These are phyloP conservation scores for Ridgeia piscesae DNA, from an alignment of 1,140 invertebrate species.

Conservation along the genomic window DNA sequence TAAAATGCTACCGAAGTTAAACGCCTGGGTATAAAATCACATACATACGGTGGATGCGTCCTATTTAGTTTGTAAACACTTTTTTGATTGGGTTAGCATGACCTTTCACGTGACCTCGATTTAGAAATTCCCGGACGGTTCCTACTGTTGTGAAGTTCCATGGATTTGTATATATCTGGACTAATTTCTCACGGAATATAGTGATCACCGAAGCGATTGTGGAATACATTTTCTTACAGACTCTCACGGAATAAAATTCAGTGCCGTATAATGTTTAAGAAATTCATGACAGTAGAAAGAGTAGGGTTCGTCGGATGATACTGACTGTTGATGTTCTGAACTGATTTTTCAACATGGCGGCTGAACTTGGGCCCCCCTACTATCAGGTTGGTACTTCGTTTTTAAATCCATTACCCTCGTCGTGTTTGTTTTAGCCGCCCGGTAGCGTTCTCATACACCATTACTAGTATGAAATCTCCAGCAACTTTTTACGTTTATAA, in stretches of 20 bases:
- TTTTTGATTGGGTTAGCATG: not conserved
- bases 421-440: not conserved
- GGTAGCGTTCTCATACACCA: not conserved
- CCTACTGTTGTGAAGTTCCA: not conserved
- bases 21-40: not conserved
- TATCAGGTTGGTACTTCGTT: not conserved
- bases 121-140: slow-evolving; percentile 4
- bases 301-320: not conserved
- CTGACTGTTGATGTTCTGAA: slow-evolving; percentile 3
- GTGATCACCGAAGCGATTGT: not conserved
- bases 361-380: not conserved
- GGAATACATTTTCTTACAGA: not conserved
- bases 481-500: not conserved
- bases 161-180: slow-evolving; percentile 1
- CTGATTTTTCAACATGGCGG: slow-evolving; percentile 4
- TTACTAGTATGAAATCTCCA: not conserved
- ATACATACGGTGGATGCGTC: not conserved
- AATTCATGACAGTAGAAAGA: not conserved
- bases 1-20: not conserved
- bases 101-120: not conserved
- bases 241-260: not conserved
- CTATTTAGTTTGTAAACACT: slow-evolving; percentile 6
- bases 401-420: not conserved
- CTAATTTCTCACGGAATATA: not conserved
- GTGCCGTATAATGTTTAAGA: not conserved